These are phyloP conservation scores for Anhinga anhinga DNA, from an alignment of 2,113 vertebrate genomes.

Conservation along the genomic window DNA sequence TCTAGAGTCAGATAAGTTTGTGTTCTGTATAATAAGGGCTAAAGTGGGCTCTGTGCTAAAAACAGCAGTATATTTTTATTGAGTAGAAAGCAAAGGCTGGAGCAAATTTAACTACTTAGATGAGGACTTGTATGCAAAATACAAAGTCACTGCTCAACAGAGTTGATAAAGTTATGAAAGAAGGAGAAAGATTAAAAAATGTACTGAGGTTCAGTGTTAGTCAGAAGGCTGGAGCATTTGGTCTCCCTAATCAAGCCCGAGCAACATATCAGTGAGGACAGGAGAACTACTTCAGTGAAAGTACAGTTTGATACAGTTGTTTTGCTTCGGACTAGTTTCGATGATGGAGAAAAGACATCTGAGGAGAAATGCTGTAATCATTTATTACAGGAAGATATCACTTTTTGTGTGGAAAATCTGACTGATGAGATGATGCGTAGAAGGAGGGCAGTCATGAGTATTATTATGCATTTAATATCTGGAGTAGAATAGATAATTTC, in stretches of 20 bases:
- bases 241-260: background rate
- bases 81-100: background rate
- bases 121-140: background rate
- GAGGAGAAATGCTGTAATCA: background rate
- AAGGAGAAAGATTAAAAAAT: background rate
- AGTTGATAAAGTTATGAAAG: background rate
- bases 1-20: background rate
- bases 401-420: background rate
- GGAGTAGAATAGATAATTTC: background rate
- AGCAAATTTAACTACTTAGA: background rate
- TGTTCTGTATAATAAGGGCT: background rate
- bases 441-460: background rate
- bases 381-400: background rate
- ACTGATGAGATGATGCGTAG: background rate
- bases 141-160: background rate
- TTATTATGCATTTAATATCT: background rate
- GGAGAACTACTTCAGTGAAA: background rate
- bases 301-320: background rate
- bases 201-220: background rate
- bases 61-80: background rate
- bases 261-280: background rate
- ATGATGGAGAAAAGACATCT: background rate
- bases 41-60: background rate
- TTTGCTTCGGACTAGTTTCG: background rate
- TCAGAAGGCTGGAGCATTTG: background rate